phyloP scores from a whole-genome alignment of 2,797 vertebrate species.

The Danio aesculapii region DNA sequence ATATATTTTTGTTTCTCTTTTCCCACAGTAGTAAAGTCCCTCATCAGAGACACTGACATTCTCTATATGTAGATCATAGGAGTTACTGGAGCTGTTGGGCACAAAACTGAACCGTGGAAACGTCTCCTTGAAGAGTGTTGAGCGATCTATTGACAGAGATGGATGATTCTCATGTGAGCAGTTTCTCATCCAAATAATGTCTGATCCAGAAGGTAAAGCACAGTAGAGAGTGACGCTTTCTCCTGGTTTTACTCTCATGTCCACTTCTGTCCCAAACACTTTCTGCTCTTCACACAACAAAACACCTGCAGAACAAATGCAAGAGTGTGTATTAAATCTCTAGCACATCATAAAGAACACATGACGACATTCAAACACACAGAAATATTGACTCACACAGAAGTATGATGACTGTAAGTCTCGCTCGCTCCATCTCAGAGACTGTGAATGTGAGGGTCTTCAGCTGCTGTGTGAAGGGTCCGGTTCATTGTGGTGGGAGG shows the following conservation, averaged over 20 bases:
- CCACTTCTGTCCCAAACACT: constrained; percentile 37
- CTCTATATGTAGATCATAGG: constrained; percentile 35
- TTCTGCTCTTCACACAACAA: constrained; percentile 39
- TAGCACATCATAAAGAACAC: too few relatives aligned
- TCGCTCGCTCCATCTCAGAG: neutral
- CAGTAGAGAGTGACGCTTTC: constrained; percentile 45
- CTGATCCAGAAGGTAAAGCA: neutral
- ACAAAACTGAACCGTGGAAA: constrained; percentile 23
- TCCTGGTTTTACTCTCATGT: constrained; percentile 48
- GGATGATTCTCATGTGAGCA: too few relatives aligned
- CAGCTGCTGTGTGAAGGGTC: neutral
- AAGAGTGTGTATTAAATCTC: too few relatives aligned
- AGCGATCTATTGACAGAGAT: neutral
- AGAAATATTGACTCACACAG: neutral
- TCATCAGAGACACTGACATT: constrained; percentile 41
- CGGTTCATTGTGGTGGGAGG: neutral
- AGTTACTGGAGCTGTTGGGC: neutral
- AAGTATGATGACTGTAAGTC: neutral
- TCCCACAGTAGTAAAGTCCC: constrained; percentile 9
- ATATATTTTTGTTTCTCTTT: too few relatives aligned
- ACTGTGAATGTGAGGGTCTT: neutral
- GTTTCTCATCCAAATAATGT: too few relatives aligned
- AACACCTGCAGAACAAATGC: constrained; percentile 42
- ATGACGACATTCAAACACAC: too few relatives aligned
- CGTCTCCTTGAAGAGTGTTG: accelerated